These are phyloP conservation scores for Diplodus sargus DNA, from an alignment of 2,797 vertebrate genomes.

Conservation along the genomic window DNA sequence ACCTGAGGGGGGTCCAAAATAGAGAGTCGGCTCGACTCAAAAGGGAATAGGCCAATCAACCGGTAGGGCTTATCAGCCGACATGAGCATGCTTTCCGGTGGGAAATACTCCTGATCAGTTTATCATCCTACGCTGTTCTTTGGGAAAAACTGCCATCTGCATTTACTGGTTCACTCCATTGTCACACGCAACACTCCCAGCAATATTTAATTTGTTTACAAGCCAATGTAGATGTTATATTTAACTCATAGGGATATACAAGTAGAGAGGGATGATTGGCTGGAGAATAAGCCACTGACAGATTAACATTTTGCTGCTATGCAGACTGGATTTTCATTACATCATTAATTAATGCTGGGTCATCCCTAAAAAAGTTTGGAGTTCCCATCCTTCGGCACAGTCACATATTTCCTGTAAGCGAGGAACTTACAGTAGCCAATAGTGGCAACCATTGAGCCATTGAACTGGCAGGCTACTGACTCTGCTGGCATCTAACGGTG, in stretches of 20 bases:
- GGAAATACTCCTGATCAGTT: constrained; percentile 55
- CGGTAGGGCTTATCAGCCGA: constrained; percentile 53
- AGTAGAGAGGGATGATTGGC: neutral
- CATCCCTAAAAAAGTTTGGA: neutral
- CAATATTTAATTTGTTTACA: constrained; percentile 46
- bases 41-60: constrained; percentile 62
- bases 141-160: constrained; percentile 55
- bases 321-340: constrained; percentile 16
- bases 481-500: too few species aligned
- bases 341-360: constrained; percentile 9
- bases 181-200: constrained; percentile 1
- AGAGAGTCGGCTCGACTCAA: constrained; percentile 28
- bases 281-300: constrained; percentile 10
- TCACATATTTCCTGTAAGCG: too few species aligned
- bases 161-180: constrained; percentile 46
- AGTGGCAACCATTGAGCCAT: too few species aligned
- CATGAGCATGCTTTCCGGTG: constrained; percentile 35
- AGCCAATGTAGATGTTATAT: constrained; percentile 37
- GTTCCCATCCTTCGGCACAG: too few species aligned
- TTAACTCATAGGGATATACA: constrained; percentile 17
- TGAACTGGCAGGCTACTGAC: too few species aligned
- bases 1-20: constrained; percentile 26
- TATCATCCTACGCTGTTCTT: constrained; percentile 51
- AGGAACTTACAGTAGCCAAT: too few species aligned
- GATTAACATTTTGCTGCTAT: constrained; percentile 16